Evolutionary conservation across 2,888 invertebrate species (phyloP).

Genomic region (Cerastis leucographa): DNA sequence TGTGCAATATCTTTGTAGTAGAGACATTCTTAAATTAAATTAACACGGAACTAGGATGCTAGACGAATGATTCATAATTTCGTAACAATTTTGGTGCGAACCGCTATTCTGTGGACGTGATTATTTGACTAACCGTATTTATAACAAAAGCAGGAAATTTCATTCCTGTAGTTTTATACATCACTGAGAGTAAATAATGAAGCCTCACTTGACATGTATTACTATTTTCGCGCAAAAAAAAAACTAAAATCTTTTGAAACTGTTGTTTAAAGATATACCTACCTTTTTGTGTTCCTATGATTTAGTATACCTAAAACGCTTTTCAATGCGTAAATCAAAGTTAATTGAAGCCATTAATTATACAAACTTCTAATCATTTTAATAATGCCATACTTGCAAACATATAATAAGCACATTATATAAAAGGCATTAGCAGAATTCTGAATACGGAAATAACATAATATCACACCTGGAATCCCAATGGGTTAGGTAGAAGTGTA

Average conservation of each 20-base stretch:
- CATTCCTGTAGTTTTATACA: conserved; percentile 3
- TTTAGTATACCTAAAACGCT: too few species aligned
- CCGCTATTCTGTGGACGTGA: conserved; percentile 40
- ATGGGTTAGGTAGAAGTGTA: background rate
- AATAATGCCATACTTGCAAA: background rate
- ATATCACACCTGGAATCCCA: background rate
- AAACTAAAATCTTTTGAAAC: background rate
- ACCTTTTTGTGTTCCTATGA: background rate
- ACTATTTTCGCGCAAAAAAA: conserved; percentile 50
- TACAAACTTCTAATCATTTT: background rate
- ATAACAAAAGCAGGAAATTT: conserved; percentile 35
- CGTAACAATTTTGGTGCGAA: conserved; percentile 28
- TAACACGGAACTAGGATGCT: conserved; percentile 41
- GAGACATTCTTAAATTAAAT: background rate
- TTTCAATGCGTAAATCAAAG: background rate
- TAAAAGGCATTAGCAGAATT: background rate
- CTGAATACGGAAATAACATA: background rate
- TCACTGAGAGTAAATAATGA: background rate
- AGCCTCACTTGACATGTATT: background rate
- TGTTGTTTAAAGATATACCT: background rate
- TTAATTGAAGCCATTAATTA: background rate
- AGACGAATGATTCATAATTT: conserved; percentile 55
- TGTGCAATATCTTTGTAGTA: background rate
- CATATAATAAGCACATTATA: background rate
- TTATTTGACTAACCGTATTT: conserved; percentile 52